Evolutionary conservation across 2,113 vertebrate genomes (phyloP), one percentile per base, ranked within the genome.

Genomic region (Dromaius novaehollandiae): DNA sequence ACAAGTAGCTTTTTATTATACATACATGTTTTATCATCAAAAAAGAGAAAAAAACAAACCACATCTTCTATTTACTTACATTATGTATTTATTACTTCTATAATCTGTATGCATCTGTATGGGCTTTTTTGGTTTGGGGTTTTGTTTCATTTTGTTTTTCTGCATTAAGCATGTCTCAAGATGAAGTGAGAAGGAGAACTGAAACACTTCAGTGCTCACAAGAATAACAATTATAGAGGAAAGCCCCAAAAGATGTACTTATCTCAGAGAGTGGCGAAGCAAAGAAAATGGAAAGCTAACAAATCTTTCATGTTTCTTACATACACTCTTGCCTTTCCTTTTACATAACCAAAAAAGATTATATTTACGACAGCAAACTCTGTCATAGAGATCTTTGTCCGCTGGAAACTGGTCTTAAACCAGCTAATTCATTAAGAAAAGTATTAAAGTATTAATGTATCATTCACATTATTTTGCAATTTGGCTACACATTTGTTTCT

Each of bases 61-160:
- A 66, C 22, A 48, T 21, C 44, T 89, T 66, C 14, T 7, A 1
- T 55, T 66, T 53, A 70, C 14, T 75, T 44, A 80, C 26, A 48
- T 32, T 8, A 61, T 0, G 2, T 32, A n/a, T n/a, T 40, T 94
- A 80, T 32, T 32, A 60, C 3, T 3, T 36, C 65, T 71, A 8
- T 68, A 36, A 28, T 95, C 61, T 44, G 30, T 30, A 13, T 32
- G 28, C 15, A 40, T 20, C 25, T 0, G 0, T 24, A 69, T 1
- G 17, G 22, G 4, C 4, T 44, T 75, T 84, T 44, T 16, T 16
- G 17, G 32, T 24, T 68, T 50, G 26, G 3, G 34, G 19, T 75
- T 38, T 74, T 87, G 40, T 17, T 93, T 93, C 44, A 19, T 74
- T 38, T 74, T 86, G 32, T 17, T 93, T 94, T 34, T 24, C 30